A percentile compares a stretch with the other conserved stretches of the same genome.
phyloP scores from a whole-genome alignment of 2,888 invertebrate species.

The Diabrotica balteata region DNA sequence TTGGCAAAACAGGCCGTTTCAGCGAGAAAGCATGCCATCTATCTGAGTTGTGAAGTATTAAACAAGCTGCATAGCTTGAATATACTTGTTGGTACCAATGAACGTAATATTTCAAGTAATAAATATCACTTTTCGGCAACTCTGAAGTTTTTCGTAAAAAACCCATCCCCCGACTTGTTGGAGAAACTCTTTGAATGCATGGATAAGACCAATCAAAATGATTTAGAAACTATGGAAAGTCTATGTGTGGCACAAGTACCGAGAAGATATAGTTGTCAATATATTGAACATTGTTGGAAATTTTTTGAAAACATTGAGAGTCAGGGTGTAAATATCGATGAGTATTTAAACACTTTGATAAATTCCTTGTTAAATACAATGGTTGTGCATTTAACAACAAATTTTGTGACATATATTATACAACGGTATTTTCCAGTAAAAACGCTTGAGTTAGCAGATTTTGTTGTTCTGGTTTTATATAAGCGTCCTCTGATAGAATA shows the following conservation, averaged over 20 bases:
- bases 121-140: slow-evolving; percentile 40
- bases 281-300: slow-evolving; percentile 36
- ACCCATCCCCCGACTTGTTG: slow-evolving; percentile 34
- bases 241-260: slow-evolving; percentile 32
- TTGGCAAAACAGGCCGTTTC: slow-evolving; percentile 40
- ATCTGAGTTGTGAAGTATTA: slow-evolving; percentile 36
- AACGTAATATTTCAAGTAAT: slow-evolving; percentile 34
- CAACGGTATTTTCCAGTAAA: slow-evolving; percentile 13
- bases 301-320: slow-evolving; percentile 32
- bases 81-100: slow-evolving; percentile 23
- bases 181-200: slow-evolving; percentile 33
- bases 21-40: slow-evolving; percentile 42
- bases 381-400: slow-evolving; percentile 5
- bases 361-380: slow-evolving; percentile 12
- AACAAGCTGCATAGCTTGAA: slow-evolving; percentile 28
- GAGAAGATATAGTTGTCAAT: slow-evolving; percentile 27
- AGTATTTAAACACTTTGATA: slow-evolving; percentile 17
- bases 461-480: slow-evolving; percentile 22
- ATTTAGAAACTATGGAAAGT: slow-evolving; percentile 34
- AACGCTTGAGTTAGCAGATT: neutral
- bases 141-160: slow-evolving; percentile 41
- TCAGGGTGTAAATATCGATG: slow-evolving; percentile 23
- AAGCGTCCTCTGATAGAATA: slow-evolving; percentile 20
- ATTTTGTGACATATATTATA: slow-evolving; percentile 21
- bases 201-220: slow-evolving; percentile 34